A percentile compares a stretch with the other conserved stretches of the same genome.
phyloP scores from a whole-genome alignment of 2,797 vertebrate species.

The Chromobotia macracanthus region DNA sequence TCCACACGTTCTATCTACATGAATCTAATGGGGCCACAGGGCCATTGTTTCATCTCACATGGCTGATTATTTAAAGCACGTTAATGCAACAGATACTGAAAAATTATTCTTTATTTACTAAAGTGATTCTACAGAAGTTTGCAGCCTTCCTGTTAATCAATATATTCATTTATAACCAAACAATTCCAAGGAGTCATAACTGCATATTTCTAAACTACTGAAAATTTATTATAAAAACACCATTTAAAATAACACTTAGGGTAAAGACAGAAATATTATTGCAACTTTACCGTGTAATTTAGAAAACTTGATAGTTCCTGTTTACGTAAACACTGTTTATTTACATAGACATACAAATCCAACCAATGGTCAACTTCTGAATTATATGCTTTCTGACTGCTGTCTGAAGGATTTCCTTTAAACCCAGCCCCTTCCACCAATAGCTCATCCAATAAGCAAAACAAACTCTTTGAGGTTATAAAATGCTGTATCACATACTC shows the following conservation, averaged over 20 bases:
- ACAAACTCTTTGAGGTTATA: conserved; percentile 11
- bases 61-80: conserved; percentile 44
- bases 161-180: conserved; percentile 3
- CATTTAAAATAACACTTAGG: too few relatives aligned
- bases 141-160: conserved; percentile 34
- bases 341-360: not conserved
- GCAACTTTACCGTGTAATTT: too few relatives aligned
- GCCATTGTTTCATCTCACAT: conserved; percentile 24
- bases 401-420: conserved; percentile 74
- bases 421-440: conserved; percentile 14
- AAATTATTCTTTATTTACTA: conserved; percentile 16
- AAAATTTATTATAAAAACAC: too few relatives aligned
- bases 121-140: conserved; percentile 28
- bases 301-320: too few relatives aligned
- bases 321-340: not conserved
- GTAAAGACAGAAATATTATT: too few relatives aligned
- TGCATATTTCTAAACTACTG: too few relatives aligned
- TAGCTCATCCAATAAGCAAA: not conserved
- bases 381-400: conserved; percentile 65
- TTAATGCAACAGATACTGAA: conserved; percentile 26
- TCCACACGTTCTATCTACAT: conserved; percentile 1
- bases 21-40: conserved; percentile 6
- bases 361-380: too few relatives aligned
- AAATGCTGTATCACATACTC: conserved; percentile 36
- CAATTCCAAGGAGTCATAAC: too few relatives aligned